Evolutionary conservation across 2,797 vertebrate species (phyloP), one percentile per base, ranked within the genome.

Genomic region (Malacoctenus gilli): DNA sequence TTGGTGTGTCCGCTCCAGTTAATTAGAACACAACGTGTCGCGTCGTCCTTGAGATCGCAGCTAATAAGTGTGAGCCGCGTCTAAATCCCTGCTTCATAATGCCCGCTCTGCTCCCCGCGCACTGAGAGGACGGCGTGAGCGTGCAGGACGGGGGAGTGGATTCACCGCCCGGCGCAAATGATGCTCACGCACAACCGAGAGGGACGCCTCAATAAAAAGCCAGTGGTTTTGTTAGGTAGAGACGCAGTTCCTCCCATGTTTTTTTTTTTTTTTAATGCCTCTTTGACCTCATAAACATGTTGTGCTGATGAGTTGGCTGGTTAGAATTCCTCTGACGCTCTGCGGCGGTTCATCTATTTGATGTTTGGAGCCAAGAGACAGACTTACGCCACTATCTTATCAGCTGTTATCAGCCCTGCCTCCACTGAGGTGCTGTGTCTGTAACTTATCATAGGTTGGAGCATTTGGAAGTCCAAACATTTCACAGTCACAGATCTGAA

Each of bases 61-160:
- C 75, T 85, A 82, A 88, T 87, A 82, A 67, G 78, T 60, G 81
- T 9, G 52, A 61, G 71, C 65, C 72, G n/a, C n/a, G 64, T 79
- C 73, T 63, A 77, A 63, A 43, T 72, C 12, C 18, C 56, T 41
- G 53, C 54, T 41, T 70, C 54, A 19, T 59, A 60, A 11, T 37
- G 20, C n/a, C n/a, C n/a, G 23, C 46, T 72, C 22, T 25, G 53
- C 69, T 79, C 41, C 36, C 13, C 2, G 2, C 31, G 1, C 14
- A 2, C 13, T 0, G 32, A 48, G 31, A 2, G 47, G 14, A 2
- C 19, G n/a, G n/a, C n/a, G n/a, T n/a, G n/a, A n/a, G n/a, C n/a
- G n/a, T n/a, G n/a, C n/a, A n/a, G n/a, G n/a, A n/a, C n/a, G n/a
- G n/a, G n/a, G n/a, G n/a, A n/a, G n/a, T n/a, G n/a, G n/a, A n/a